Base-by-base conservation (phyloP, 2,797 vertebrate genomes). In the Scleropages formosus region DNA sequence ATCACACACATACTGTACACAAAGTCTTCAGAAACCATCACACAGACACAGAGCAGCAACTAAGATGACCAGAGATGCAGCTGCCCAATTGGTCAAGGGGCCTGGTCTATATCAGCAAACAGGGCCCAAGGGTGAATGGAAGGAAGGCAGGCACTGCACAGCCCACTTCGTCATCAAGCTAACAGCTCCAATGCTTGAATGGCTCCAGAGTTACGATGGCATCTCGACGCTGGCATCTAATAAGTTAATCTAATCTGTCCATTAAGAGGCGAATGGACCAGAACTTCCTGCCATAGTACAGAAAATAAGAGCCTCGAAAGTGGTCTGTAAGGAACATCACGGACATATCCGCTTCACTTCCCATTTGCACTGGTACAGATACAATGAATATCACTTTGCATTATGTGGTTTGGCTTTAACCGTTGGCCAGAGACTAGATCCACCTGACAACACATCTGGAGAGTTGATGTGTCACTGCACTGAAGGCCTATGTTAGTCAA, bases 321-420 rank as follows among this genome's bases (percentile, higher is more conserved):
- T 22, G 62, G 72, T 26, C 59, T 73, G 20, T 16, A 63, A 46
- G 59, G 26, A 73, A 24, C 20, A n/a, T 75, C 66, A 75, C 46
- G 63, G 51, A 44, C 9, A 58, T 27, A 26, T 13, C 12, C 15
- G 8, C 27, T 1, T 4, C 63, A 18, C 26, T 39, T 66, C 31
- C 51, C 67, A 22, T 75, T 77, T 63, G 71, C 71, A 59, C 69
- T 4, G n/a, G 27, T 26, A 49, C 31, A 49, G 53, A 24, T 13
- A 31, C 46, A 60, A 68, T 49, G 67, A 75, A 72, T 12, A 59
- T 24, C 24, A 26, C 59, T 72, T 72, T 75, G 74, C 26, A 26
- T 26, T 27, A 11, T 16, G 31, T 63, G 63, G 26, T 22, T 63
- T 15, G 27, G 15, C 8, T 15, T 26, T 11, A 13, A 0, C n/a